These are phyloP conservation scores for Liasis olivaceus DNA, from an alignment of 2,797 vertebrate genomes.

Conservation along the genomic window DNA sequence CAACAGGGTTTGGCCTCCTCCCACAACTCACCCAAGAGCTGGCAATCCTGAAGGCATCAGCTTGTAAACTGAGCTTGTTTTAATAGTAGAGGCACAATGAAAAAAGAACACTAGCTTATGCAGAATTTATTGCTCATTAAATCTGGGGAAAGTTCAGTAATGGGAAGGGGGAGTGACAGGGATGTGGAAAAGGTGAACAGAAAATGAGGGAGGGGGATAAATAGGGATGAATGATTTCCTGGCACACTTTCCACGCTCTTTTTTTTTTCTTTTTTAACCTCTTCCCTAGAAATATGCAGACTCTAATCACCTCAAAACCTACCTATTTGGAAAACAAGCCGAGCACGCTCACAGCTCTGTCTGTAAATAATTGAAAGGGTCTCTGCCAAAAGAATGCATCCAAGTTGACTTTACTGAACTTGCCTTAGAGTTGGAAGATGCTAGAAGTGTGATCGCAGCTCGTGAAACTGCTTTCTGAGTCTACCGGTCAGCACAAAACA, in stretches of 20 bases:
- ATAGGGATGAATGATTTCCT: neutral
- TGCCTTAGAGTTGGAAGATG: neutral
- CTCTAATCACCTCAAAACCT: neutral
- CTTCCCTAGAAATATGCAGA: neutral
- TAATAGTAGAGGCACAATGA: neutral
- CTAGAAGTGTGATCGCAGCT: neutral
- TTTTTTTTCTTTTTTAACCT: neutral
- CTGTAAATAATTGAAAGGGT: neutral
- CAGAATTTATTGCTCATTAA: conserved; percentile 52
- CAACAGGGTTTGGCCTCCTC: neutral
- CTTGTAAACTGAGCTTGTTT: conserved; percentile 11
- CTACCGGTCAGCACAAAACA: neutral
- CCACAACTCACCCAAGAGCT: neutral
- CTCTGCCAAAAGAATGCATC: no score
- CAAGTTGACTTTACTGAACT: no score
- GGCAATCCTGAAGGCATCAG: neutral
- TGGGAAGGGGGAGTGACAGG: no score
- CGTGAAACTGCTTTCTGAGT: neutral
- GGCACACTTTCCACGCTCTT: neutral
- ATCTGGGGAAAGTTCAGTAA: neutral
- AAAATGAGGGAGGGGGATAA: neutral
- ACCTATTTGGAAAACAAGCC: neutral
- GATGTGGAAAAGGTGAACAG: neutral
- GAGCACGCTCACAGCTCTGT: neutral
- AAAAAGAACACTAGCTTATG: conserved; percentile 35